phyloP scores from a whole-genome alignment of 2,888 invertebrate species.

The Julus scandinavius region DNA sequence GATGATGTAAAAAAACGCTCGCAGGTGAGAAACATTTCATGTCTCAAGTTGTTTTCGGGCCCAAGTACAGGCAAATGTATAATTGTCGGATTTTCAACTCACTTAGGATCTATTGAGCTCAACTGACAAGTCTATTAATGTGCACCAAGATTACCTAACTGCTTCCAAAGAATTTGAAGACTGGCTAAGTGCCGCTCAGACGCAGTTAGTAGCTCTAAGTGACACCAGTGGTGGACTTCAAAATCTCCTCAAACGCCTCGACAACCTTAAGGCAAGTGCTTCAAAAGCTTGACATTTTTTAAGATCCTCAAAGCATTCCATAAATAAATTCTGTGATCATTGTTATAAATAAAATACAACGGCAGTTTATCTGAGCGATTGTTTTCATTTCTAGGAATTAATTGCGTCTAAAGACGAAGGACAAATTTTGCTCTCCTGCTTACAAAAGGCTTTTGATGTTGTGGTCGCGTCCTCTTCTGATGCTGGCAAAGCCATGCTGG shows the following conservation, averaged over 20 bases:
- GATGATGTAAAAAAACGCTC: constrained; percentile 88
- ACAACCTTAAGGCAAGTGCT: constrained; percentile 58
- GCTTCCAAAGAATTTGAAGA: constrained; percentile 81
- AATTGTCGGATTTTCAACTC: not conserved
- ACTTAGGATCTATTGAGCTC: constrained; percentile 78
- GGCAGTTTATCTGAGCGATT: no score
- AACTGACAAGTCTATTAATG: constrained; percentile 85
- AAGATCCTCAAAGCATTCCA: no score
- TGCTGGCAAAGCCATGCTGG: constrained; percentile 78
- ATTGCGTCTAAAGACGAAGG: constrained; percentile 65
- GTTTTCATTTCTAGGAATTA: constrained; percentile 27
- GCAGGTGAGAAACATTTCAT: constrained; percentile 67
- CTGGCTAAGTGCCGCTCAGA: constrained; percentile 83
- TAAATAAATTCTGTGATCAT: no score
- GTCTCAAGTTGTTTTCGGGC: not conserved
- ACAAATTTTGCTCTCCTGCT: constrained; percentile 72
- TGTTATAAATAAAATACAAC: no score
- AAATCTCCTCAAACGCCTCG: constrained; percentile 60
- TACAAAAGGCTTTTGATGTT: constrained; percentile 72
- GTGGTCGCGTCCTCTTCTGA: constrained; percentile 77
- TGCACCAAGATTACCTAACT: constrained; percentile 82
- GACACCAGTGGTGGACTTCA: constrained; percentile 83
- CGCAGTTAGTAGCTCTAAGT: constrained; percentile 82
- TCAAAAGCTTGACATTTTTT: not conserved
- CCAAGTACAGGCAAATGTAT: not conserved